phyloP scores from a whole-genome alignment of 2,888 invertebrate genomes.

The Scelioninae gen. 1 region DNA sequence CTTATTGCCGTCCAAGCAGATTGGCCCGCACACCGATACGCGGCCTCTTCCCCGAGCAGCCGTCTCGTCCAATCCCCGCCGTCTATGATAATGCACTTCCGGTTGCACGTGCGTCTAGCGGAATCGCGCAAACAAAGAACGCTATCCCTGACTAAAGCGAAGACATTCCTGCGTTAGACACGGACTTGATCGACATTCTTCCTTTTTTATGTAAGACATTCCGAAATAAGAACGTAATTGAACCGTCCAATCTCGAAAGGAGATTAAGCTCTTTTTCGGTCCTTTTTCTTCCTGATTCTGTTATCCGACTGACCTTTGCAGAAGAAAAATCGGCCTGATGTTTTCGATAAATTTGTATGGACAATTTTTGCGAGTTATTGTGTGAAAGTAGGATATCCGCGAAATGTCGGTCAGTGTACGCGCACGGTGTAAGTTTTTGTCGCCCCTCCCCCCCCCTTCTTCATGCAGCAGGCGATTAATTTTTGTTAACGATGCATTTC shows the following conservation, averaged over 20 bases:
- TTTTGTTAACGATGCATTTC: constrained; percentile 18
- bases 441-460: too few relatives aligned
- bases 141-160: constrained; percentile 31
- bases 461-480: constrained; percentile 1
- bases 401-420: constrained; percentile 33
- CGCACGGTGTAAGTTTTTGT: neutral
- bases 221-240: constrained; percentile 60
- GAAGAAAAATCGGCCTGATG: constrained; percentile 24
- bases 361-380: constrained; percentile 39
- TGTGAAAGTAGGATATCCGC: constrained; percentile 36
- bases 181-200: constrained; percentile 56
- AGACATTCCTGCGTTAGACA: constrained; percentile 61
- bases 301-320: constrained; percentile 36
- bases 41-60: constrained; percentile 39
- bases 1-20: constrained; percentile 80
- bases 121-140: constrained; percentile 65
- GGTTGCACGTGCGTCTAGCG: constrained; percentile 74
- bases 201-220: constrained; percentile 39
- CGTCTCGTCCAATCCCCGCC: constrained; percentile 73
- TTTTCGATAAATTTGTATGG: constrained; percentile 33
- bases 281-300: neutral
- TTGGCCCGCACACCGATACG: constrained; percentile 70
- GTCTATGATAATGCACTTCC: constrained; percentile 81
- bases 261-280: constrained; percentile 47
- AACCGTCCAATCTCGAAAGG: constrained; percentile 52